Base-by-base conservation (phyloP, 1,140 invertebrate genomes). In the Acromyrmex charruanus region DNA sequence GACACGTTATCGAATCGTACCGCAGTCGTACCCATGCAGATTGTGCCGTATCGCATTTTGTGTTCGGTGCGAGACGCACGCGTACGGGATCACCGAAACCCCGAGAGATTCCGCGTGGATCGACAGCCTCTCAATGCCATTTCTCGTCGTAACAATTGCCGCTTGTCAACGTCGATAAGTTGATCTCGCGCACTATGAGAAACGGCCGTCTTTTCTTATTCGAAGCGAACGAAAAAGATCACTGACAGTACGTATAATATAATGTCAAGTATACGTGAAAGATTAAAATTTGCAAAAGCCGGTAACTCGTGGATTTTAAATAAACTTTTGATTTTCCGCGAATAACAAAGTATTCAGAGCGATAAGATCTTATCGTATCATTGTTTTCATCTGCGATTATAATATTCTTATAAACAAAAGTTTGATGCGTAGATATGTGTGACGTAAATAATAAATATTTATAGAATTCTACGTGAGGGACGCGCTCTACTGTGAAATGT, bases 1-100 rank as follows among this genome's bases (percentile, higher is more conserved):
- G 75, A 85, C 82, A 85, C 82, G 74, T 65, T 85, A 85, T 79
- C 82, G 49, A 66, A 66, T 55, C 53, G 49, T 58, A 21, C 18
- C 55, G 9, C 39, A 44, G 10, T 2, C 4, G n/a, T 61, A 53
- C 44, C 51, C 31, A 59, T 51, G 59, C 12, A 65, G 58, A 82
- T 85, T 58, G 21, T 75, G 39, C 39, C 68, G 68, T 82, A 51
- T 74, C 55, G 55, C 77, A 71, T 61, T 51, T 75, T 49, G 25
- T 51, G 44, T 61, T 6, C 65, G 21, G n/a, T 18, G n/a, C 31
- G 69, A 51, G 69, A 84, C 80, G 69, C 80, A 84, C 69, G 80
- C 80, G 55, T 75, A 75, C 14, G 18, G 44, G 18, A 55, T 68
- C 21, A 66, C 49, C 55, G 53, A 59, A 35, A 74, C 6, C n/a